Evolutionary conservation across 2,113 vertebrate genomes (phyloP).

Genomic region (Megatriorchis doriae): DNA sequence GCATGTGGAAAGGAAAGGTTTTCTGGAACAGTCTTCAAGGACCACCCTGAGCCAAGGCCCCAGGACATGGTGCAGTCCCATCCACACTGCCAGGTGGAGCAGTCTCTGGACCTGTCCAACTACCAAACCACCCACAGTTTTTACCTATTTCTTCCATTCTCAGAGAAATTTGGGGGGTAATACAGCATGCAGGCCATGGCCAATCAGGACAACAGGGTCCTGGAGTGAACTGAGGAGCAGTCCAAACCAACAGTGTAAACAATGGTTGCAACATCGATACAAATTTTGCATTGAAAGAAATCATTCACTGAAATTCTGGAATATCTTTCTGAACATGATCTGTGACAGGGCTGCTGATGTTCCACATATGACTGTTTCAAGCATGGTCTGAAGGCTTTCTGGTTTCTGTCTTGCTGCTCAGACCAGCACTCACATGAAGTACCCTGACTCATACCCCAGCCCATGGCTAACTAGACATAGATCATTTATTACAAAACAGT

Average conservation of each 20-base stretch:
- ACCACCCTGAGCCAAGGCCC: neutral
- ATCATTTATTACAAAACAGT: neutral
- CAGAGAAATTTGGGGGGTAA: too few relatives aligned
- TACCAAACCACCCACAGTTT: neutral
- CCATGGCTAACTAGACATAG: neutral
- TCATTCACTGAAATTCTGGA: neutral
- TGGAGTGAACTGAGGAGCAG: neutral
- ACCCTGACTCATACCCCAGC: neutral
- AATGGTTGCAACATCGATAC: neutral
- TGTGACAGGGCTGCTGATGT: neutral
- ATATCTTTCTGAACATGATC: neutral
- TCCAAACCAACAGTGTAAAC: neutral
- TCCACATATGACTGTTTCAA: fast-evolving
- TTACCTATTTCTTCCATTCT: neutral
- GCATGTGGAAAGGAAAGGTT: neutral
- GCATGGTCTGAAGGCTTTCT: neutral
- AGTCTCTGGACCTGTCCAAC: neutral
- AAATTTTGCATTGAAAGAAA: neutral
- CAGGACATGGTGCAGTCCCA: fast-evolving
- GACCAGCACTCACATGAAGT: neutral
- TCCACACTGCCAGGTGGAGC: neutral
- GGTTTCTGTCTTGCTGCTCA: neutral
- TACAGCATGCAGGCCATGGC: neutral
- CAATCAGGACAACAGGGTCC: neutral
- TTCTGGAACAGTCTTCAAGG: neutral